Evolutionary conservation across 1,140 invertebrate species (phyloP), one percentile per base, ranked within the genome.

Genomic region (Zaprionus ghesquierei): DNA sequence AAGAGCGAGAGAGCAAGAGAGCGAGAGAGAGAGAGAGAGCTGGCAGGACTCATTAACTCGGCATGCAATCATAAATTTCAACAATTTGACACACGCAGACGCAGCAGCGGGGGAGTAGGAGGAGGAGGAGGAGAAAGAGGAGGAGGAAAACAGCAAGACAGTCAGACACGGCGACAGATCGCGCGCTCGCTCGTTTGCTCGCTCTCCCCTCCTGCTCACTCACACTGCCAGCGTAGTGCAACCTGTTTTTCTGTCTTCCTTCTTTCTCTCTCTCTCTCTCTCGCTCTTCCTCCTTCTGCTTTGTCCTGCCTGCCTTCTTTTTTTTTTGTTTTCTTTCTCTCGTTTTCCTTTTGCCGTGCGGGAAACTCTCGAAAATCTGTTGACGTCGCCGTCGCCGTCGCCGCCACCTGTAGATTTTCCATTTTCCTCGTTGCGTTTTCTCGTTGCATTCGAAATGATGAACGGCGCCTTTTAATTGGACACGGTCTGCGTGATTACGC

Each of bases 381-480:
- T n/a, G n/a, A 53, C 38, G 49, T 60, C 61, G 66, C n/a, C 65
- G 56, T 27, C 31, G 63, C 44, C 51, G 27, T 59, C 70, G 82
- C 79, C 84, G 87, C 84, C 79, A 89, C 82, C 82, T 87, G 82
- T 87, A 87, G 82, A 89, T 87, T 87, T 77, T 49, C 33, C 23
- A 55, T 55, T 58, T 58, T 58, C 55, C 20, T n/a, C n/a, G 13
- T 51, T 51, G 49, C 23, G 20, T 58, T 33, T 33, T 33, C 22
- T 55, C 66, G 69, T 69, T 87, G 84, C 82, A 87, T 87, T 89
- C 50, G 49, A 73, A 89, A 87, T 87, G 84, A 87, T 87, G 79
- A 63, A 87, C 84, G 84, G 84, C 84, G 84, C 84, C 84, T 87
- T 87, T 87, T 80, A 82, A 87, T 87, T 87, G 84, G 84, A 87